phyloP scores from a whole-genome alignment of 2,797 vertebrate genomes.

The Sciurus carolinensis region DNA sequence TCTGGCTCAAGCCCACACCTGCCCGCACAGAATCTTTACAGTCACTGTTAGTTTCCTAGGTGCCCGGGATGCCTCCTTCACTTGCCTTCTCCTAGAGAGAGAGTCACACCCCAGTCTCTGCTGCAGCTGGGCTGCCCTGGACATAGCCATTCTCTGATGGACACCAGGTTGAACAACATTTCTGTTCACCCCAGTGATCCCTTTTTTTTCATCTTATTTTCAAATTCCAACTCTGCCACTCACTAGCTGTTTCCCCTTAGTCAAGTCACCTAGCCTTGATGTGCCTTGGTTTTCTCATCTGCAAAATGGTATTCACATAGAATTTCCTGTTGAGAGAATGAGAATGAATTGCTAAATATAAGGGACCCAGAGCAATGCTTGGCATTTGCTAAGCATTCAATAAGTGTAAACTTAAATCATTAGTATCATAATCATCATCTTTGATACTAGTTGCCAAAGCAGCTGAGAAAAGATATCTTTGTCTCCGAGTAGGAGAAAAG shows the following conservation, averaged over 20 bases:
- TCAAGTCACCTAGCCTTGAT: not conserved
- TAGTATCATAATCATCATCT: not conserved
- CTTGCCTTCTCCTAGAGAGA: not conserved
- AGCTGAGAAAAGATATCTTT: not conserved
- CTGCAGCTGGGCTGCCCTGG: not conserved
- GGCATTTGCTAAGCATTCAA: not conserved
- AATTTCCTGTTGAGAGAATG: not conserved
- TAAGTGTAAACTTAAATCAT: not conserved
- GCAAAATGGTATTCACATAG: constrained; percentile 37
- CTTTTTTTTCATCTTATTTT: not conserved
- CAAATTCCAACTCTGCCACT: not conserved
- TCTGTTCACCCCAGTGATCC: not conserved
- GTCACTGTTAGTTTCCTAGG: not conserved
- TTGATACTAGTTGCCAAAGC: not conserved
- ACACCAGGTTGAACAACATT: not conserved
- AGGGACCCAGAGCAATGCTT: not conserved
- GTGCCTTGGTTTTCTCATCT: constrained; percentile 10
- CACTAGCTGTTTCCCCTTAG: not conserved
- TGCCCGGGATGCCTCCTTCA: not conserved
- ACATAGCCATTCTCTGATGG: not conserved
- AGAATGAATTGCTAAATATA: not conserved
- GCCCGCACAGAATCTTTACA: not conserved
- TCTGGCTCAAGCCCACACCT: not conserved
- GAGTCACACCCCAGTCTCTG: not conserved
- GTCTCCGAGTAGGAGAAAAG: not conserved